Conservation (phyloP, 2,113 vertebrate species). For the Indri indri region DNA sequence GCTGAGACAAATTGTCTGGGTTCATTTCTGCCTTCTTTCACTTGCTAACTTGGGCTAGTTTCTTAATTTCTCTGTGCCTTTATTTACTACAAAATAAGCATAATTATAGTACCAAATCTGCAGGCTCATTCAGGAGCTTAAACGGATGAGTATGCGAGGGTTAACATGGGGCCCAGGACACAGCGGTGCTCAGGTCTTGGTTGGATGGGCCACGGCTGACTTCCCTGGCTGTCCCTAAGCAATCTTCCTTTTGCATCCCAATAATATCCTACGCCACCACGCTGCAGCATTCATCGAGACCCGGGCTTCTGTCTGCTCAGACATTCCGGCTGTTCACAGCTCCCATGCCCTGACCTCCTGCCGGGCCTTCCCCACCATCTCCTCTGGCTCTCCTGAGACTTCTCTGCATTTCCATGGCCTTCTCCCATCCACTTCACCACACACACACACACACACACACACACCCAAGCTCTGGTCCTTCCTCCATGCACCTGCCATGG, state of each 20-base stretch:
- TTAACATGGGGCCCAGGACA: rapidly evolving
- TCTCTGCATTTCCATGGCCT: not conserved
- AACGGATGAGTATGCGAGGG: rapidly evolving
- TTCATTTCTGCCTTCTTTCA: not conserved
- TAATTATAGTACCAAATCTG: rapidly evolving
- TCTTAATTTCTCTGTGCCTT: not conserved
- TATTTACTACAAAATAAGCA: not conserved
- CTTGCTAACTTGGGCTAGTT: rapidly evolving
- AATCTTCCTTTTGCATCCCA: rapidly evolving
- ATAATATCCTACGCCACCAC: rapidly evolving
- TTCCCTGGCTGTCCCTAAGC: rapidly evolving
- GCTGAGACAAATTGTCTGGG: rapidly evolving
- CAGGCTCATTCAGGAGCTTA: too few relatives aligned
- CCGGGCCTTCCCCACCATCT: not conserved
- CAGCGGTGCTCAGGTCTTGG: rapidly evolving
- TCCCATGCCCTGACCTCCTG: rapidly evolving
- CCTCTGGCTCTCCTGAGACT: not conserved
- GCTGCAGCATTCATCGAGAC: rapidly evolving
- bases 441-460: not conserved
- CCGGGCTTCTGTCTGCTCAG: rapidly evolving
- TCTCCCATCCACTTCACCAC: rapidly evolving
- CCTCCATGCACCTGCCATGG: not conserved
- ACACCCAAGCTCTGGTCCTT: not conserved
- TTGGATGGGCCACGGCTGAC: too few relatives aligned
- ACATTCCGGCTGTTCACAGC: rapidly evolving